Evolutionary conservation across 2,113 vertebrate genomes (phyloP).

Genomic region (Pedionomus torquatus): DNA sequence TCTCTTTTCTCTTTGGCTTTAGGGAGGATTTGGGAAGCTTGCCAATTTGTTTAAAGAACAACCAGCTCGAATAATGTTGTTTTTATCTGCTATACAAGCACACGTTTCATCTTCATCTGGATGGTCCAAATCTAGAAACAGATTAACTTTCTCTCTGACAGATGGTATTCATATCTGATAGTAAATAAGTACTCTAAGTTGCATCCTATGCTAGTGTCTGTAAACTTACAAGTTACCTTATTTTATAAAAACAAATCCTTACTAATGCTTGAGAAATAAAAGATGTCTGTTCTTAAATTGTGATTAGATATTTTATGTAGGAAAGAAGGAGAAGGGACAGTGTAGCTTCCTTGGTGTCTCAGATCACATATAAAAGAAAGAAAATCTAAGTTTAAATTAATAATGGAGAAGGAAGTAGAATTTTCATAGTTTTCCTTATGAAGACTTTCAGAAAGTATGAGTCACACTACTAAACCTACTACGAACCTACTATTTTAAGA

Average conservation of each 20-base stretch:
- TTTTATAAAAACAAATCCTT: background rate
- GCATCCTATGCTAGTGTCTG: background rate
- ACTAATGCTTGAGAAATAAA: background rate
- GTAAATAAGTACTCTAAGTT: background rate
- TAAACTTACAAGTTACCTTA: background rate
- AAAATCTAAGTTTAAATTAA: background rate
- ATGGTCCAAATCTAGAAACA: background rate
- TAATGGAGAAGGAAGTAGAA: background rate
- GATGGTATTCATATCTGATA: background rate
- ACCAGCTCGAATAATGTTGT: background rate
- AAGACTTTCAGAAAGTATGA: background rate
- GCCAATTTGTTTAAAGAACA: background rate
- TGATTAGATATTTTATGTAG: background rate
- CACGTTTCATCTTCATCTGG: background rate
- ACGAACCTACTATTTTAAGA: constrained; percentile 21
- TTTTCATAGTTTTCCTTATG: background rate
- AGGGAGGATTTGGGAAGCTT: background rate
- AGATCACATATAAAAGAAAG: background rate
- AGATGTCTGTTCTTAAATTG: background rate
- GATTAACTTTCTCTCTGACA: background rate
- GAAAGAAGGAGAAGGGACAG: background rate
- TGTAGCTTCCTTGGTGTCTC: background rate
- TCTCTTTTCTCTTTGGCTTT: background rate
- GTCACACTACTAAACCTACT: background rate
- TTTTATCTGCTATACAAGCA: background rate